These are phyloP conservation scores for Aphidius colemani DNA, from an alignment of 2,888 invertebrate species.

Conservation along the genomic window DNA sequence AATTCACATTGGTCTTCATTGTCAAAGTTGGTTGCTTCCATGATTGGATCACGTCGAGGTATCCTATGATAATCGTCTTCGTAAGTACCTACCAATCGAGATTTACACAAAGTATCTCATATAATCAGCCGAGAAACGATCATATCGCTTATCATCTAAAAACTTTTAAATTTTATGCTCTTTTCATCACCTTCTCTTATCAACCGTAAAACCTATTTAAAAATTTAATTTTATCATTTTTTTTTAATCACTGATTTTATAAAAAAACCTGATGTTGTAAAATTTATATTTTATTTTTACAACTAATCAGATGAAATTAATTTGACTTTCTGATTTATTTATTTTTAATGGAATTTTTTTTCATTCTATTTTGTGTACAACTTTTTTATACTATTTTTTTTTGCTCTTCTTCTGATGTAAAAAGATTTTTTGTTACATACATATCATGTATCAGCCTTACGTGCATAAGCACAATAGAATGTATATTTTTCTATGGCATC, in stretches of 20 bases:
- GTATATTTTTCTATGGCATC: constrained; percentile 2
- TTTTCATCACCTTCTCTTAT: constrained; percentile 19
- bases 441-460: too few species aligned
- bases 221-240: too few species aligned
- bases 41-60: constrained; percentile 28
- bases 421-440: too few species aligned
- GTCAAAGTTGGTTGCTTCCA: constrained; percentile 23
- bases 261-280: too few species aligned
- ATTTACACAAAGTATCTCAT: constrained; percentile 19
- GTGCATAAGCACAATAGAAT: neutral
- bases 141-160: constrained; percentile 4
- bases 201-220: neutral
- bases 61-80: constrained; percentile 20
- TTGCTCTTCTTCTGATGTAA: too few species aligned
- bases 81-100: constrained; percentile 16
- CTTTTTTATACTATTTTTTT: too few species aligned
- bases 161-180: constrained; percentile 5
- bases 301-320: too few species aligned
- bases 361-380: too few species aligned
- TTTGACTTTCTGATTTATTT: too few species aligned
- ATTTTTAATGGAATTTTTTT: too few species aligned
- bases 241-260: too few species aligned
- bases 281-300: too few species aligned
- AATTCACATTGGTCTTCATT: constrained; percentile 23
- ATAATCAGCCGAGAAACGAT: constrained; percentile 17